phyloP scores from a whole-genome alignment of 2,113 vertebrate species.

The Antechinus stuartii region DNA sequence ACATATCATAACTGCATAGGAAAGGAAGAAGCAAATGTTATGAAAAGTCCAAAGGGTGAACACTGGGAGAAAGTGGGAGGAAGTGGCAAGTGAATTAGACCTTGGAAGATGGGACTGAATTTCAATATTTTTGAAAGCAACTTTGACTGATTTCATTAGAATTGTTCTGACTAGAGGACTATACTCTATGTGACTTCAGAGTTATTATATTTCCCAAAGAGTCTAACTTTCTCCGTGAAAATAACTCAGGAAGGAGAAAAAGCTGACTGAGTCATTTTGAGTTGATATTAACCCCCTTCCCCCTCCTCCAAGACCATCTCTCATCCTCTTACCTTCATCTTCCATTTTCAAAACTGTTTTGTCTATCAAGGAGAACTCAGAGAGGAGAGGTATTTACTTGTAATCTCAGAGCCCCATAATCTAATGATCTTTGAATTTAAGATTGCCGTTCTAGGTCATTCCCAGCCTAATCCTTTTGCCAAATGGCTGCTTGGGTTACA shows the following conservation, averaged over 20 bases:
- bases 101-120: not conserved
- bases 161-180: not conserved
- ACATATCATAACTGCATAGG: not conserved
- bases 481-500: not conserved
- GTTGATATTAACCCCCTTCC: not conserved
- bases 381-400: not conserved
- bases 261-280: not conserved
- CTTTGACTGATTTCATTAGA: not conserved
- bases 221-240: not conserved
- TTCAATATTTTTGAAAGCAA: not conserved
- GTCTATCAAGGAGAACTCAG: conserved; percentile 11
- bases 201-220: not conserved
- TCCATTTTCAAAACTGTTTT: conserved; percentile 17
- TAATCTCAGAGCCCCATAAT: not conserved
- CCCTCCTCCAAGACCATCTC: not conserved
- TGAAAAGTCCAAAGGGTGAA: not conserved
- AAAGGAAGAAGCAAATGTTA: not conserved
- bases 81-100: not conserved
- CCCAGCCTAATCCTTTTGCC: conserved; percentile 4
- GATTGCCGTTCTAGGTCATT: not conserved
- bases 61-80: not conserved
- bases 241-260: conserved; percentile 7
- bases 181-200: not conserved
- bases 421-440: not conserved
- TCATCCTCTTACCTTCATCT: not conserved